Evolutionary conservation across 2,113 vertebrate genomes (phyloP).

Genomic region (Atherinomorus stipes): DNA sequence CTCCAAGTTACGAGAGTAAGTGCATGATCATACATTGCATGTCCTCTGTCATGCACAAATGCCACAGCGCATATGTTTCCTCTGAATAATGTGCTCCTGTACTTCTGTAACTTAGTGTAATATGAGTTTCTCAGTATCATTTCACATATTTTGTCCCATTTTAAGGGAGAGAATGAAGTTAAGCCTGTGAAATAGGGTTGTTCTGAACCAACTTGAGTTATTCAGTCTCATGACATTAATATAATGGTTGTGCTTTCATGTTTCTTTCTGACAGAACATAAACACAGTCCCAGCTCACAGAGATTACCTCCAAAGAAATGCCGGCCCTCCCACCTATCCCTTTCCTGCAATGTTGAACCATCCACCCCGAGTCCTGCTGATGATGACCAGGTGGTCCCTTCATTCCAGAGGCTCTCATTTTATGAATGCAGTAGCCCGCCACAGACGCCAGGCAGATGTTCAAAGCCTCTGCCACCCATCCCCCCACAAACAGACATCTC

Average conservation of each 20-base stretch:
- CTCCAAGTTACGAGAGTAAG: conserved; percentile 78
- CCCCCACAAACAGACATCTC: conserved; percentile 80
- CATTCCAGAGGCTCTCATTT: conserved; percentile 87
- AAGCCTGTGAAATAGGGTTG: neutral
- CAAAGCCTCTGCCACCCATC: conserved; percentile 92
- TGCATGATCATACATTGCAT: conserved; percentile 3
- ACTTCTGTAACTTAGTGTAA: neutral
- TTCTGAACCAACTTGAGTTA: neutral
- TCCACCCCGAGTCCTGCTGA: conserved; percentile 74
- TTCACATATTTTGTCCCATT: neutral
- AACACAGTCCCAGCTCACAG: conserved; percentile 79
- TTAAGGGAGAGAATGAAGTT: neutral
- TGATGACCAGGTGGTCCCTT: conserved; percentile 83
- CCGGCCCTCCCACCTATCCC: conserved; percentile 76
- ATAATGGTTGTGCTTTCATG: neutral
- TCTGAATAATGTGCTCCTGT: conserved; percentile 6
- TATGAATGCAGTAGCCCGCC: conserved; percentile 84
- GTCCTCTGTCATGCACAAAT: conserved; percentile 12
- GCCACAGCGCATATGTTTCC: neutral
- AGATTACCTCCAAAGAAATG: conserved; percentile 81
- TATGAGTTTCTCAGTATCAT: neutral
- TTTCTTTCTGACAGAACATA: conserved; percentile 79
- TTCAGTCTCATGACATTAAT: neutral
- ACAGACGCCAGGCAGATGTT: conserved; percentile 86
- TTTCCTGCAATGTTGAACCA: conserved; percentile 74